These are phyloP conservation scores for Nysson spinosus DNA, from an alignment of 2,888 invertebrate species.

Conservation along the genomic window DNA sequence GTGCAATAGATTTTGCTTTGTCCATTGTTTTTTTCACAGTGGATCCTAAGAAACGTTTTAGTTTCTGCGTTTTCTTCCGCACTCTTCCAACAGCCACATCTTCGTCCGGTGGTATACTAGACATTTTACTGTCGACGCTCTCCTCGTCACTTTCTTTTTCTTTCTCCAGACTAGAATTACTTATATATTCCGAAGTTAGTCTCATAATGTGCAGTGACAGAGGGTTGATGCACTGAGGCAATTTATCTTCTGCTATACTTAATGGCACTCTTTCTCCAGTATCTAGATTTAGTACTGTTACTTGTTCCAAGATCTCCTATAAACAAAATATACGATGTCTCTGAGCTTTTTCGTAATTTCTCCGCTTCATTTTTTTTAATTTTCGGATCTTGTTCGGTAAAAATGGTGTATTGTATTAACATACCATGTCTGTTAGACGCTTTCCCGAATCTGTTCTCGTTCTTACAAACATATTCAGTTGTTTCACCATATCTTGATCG, in stretches of 20 bases:
- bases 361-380: no score
- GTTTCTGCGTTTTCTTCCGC: slow-evolving; percentile 79
- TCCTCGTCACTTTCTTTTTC: slow-evolving; percentile 89
- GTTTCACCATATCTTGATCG: slow-evolving; percentile 86
- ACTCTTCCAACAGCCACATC: slow-evolving; percentile 78
- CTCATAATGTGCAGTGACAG: slow-evolving; percentile 91
- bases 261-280: slow-evolving; percentile 96
- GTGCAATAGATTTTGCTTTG: slow-evolving; percentile 93
- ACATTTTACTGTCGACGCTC: slow-evolving; percentile 83
- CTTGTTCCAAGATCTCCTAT: slow-evolving; percentile 93
- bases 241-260: slow-evolving; percentile 95
- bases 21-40: slow-evolving; percentile 95
- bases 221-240: slow-evolving; percentile 95
- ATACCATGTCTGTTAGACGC: slow-evolving; percentile 88
- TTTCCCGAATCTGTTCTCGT: slow-evolving; percentile 93
- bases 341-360: no score
- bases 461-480: slow-evolving; percentile 85
- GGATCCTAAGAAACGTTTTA: slow-evolving; percentile 90
- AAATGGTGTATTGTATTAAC: no score
- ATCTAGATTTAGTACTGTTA: slow-evolving; percentile 89
- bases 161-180: slow-evolving; percentile 81
- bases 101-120: slow-evolving; percentile 79
- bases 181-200: slow-evolving; percentile 88
- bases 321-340: slow-evolving; percentile 82
- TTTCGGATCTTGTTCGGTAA: no score